Percentiles rank a stretch among this genome's conserved stretches.
These are phyloP conservation scores for Buphagus erythrorhynchus DNA, from an alignment of 2,797 vertebrate genomes.

Conservation along the genomic window DNA sequence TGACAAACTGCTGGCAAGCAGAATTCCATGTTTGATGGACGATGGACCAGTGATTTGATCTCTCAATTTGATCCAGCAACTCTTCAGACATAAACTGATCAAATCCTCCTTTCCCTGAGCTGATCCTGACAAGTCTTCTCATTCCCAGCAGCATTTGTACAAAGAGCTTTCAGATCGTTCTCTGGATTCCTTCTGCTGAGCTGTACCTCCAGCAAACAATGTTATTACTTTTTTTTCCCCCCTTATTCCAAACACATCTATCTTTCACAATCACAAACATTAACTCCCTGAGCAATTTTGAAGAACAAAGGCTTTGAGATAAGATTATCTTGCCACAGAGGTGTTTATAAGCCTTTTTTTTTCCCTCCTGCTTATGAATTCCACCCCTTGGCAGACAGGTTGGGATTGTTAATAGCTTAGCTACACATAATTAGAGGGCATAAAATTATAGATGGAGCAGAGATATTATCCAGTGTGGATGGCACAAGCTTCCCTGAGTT, in stretches of 20 bases:
- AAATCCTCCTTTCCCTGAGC: neutral
- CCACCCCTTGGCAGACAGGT: neutral
- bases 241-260: neutral
- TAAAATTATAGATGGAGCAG: neutral
- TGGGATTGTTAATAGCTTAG: neutral
- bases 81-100: neutral
- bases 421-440: neutral
- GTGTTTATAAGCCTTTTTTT: neutral
- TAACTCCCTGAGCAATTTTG: neutral
- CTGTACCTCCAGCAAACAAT: neutral
- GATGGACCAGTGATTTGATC: neutral
- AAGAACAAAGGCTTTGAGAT: conserved; percentile 30
- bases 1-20: neutral
- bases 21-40: neutral
- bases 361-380: neutral
- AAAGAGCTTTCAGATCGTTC: neutral
- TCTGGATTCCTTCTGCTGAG: neutral
- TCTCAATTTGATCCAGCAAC: neutral
- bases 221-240: accelerated
- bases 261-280: neutral
- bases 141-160: neutral
- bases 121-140: neutral
- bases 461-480: neutral
- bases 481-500: neutral
- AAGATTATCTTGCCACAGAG: conserved; percentile 11